Conservation (phyloP, 2,888 invertebrate species). For the Rotaria magnacalcarata region DNA sequence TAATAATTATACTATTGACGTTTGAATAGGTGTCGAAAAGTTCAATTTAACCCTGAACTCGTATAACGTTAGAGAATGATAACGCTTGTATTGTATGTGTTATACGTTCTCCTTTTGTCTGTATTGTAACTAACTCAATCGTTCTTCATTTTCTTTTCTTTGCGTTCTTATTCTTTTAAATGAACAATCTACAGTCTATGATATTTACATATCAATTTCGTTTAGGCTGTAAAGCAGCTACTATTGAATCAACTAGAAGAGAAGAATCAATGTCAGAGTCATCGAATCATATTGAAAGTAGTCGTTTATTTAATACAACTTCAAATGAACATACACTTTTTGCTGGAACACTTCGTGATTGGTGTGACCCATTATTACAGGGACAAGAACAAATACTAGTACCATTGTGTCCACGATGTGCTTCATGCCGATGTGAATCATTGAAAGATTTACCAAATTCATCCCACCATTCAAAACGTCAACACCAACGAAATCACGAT, state of each 20-base stretch:
- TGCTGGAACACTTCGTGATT: background rate
- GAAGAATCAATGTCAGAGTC: background rate
- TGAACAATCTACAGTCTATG: background rate
- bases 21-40: background rate
- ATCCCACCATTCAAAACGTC: background rate
- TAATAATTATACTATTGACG: constrained; percentile 9
- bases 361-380: constrained; percentile 24
- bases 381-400: background rate
- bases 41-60: background rate
- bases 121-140: background rate
- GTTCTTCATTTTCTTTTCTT: background rate
- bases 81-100: background rate
- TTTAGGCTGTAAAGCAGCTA: background rate
- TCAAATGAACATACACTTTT: constrained; percentile 6
- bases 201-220: background rate
- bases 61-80: background rate
- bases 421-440: background rate
- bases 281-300: background rate
- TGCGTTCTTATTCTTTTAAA: background rate
- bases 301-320: background rate
- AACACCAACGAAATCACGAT: background rate
- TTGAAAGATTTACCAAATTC: background rate
- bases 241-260: background rate
- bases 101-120: background rate
- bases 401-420: constrained; percentile 3